A percentile compares a stretch with the other conserved stretches of the same genome.
Conservation (phyloP, 2,113 vertebrate species). For the Cyprinus carpio region DNA sequence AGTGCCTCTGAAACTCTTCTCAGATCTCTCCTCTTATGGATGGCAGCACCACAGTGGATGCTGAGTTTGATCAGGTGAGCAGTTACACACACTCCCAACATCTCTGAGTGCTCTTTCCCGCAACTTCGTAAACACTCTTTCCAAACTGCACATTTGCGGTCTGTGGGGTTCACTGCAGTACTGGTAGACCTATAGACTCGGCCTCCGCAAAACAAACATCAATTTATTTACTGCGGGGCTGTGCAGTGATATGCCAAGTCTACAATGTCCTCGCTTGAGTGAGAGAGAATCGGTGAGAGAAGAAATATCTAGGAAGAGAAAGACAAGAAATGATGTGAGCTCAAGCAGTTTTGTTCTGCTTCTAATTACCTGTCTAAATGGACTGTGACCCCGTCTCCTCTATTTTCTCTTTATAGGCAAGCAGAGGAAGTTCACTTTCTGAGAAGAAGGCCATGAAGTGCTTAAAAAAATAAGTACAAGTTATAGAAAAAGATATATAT, state of each 20-base stretch:
- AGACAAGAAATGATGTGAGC: slow-evolving; percentile 34
- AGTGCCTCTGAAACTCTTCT: background rate
- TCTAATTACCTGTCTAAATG: slow-evolving; percentile 38
- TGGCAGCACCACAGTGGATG: slow-evolving; percentile 25
- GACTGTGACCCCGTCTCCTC: slow-evolving; percentile 16
- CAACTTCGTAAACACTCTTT: slow-evolving; percentile 32
- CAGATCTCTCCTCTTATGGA: background rate
- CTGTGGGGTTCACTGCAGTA: slow-evolving; percentile 33
- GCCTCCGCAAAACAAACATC: slow-evolving; percentile 48
- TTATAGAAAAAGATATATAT: background rate
- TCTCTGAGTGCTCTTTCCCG: slow-evolving; percentile 26
- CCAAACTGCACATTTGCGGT: slow-evolving; percentile 46
- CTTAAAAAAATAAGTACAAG: background rate
- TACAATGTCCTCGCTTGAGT: background rate
- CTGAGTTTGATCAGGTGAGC: slow-evolving; percentile 40
- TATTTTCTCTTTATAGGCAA: slow-evolving; percentile 18
- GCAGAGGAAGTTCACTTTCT: background rate
- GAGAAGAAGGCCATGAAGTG: background rate
- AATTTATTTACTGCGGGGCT: slow-evolving; percentile 49
- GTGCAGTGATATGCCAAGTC: background rate
- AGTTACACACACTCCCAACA: slow-evolving; percentile 41
- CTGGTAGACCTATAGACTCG: slow-evolving; percentile 40
- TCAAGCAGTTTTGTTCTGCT: slow-evolving; percentile 33
- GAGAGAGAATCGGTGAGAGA: slow-evolving; percentile 22
- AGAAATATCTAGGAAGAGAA: slow-evolving; percentile 22